phyloP scores from a whole-genome alignment of 2,888 invertebrate genomes.

The Metacarcinus magister region DNA sequence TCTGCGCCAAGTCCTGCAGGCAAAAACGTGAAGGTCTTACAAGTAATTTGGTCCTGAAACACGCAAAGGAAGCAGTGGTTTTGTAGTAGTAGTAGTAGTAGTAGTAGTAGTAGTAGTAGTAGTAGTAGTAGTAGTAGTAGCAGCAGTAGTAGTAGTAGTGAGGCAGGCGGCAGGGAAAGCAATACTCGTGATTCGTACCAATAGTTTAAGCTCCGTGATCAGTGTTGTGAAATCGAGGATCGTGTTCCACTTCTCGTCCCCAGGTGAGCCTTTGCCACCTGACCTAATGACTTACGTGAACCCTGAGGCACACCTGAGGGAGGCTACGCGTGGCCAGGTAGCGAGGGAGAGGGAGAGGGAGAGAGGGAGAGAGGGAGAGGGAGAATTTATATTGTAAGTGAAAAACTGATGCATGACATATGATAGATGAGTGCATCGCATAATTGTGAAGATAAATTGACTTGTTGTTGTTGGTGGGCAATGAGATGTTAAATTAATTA shows the following conservation, averaged over 20 bases:
- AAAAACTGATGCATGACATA: slow-evolving; percentile 20
- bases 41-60: neutral
- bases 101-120: neutral
- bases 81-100: neutral
- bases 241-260: neutral
- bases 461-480: neutral
- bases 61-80: neutral
- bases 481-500: slow-evolving; percentile 26
- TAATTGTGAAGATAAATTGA: neutral
- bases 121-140: neutral
- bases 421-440: neutral
- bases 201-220: neutral
- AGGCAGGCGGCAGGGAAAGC: too few species aligned
- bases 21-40: neutral
- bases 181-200: too few species aligned
- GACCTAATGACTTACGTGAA: slow-evolving; percentile 27
- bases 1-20: neutral
- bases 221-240: neutral
- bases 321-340: neutral
- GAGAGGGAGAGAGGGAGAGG: neutral
- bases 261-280: slow-evolving; percentile 32
- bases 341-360: neutral
- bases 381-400: neutral
- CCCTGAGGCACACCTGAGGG: slow-evolving; percentile 6
- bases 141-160: neutral